These are phyloP conservation scores for Abrostola tripartita DNA, from an alignment of 2,888 invertebrate species.

Conservation along the genomic window DNA sequence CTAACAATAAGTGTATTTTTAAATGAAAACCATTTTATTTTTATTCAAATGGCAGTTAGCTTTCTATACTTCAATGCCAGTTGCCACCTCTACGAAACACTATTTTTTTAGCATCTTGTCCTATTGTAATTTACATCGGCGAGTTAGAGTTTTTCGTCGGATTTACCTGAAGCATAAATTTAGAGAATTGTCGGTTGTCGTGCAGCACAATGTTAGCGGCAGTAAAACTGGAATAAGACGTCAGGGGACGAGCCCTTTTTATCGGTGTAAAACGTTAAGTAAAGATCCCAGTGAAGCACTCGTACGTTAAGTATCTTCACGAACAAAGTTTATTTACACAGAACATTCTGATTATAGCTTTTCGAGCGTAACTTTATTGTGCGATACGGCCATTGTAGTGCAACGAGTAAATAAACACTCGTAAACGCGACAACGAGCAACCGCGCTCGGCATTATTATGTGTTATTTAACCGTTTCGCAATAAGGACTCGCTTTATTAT, in stretches of 20 bases:
- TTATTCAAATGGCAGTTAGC: not conserved
- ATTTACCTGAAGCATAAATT: conserved; percentile 70
- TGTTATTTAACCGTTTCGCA: conserved; percentile 51
- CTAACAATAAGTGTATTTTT: too few species aligned
- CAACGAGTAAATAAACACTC: conserved; percentile 59
- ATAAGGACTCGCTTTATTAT: conserved; percentile 58
- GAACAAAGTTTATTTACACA: conserved; percentile 62
- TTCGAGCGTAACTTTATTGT: conserved; percentile 62
- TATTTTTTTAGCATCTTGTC: conserved; percentile 45
- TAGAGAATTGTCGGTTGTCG: conserved; percentile 67
- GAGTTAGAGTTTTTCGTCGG: conserved; percentile 48
- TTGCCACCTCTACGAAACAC: conserved; percentile 35
- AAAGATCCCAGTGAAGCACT: conserved; percentile 59
- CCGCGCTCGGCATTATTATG: conserved; percentile 48
- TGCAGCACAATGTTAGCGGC: conserved; percentile 66
- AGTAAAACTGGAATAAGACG: conserved; percentile 73
- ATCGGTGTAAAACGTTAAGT: conserved; percentile 63
- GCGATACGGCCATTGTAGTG: conserved; percentile 59
- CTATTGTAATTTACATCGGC: conserved; percentile 54
- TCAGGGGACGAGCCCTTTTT: conserved; percentile 61
- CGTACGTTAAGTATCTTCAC: conserved; percentile 61
- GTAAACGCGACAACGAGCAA: conserved; percentile 50
- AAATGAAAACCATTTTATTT: too few species aligned
- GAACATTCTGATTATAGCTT: conserved; percentile 65
- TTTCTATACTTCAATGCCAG: conserved; percentile 18